Percentiles rank a stretch among this genome's conserved stretches.
Evolutionary conservation across 2,797 vertebrate genomes (phyloP).

Genomic region (Typhlichthys subterraneus): DNA sequence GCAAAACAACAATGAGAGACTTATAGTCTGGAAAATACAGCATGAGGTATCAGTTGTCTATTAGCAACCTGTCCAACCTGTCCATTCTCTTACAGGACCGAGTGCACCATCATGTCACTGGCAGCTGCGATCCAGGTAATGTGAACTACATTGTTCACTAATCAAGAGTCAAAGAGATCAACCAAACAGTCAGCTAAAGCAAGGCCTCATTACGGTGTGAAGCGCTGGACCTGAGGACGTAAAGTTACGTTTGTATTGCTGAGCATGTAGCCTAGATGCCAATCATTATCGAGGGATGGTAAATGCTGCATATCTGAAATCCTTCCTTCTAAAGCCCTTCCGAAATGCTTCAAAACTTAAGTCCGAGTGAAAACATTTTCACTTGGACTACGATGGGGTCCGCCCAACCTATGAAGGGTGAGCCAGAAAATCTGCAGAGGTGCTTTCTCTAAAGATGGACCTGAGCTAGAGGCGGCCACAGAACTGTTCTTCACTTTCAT

Average conservation of each 20-base stretch:
- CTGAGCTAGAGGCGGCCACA: constrained; percentile 23
- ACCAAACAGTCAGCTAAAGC: constrained; percentile 50
- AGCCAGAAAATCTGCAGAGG: constrained; percentile 5
- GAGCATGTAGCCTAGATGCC: constrained; percentile 66
- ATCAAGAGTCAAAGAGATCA: constrained; percentile 39
- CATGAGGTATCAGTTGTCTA: not conserved
- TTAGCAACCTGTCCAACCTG: constrained; percentile 49
- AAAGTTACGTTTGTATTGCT: constrained; percentile 51
- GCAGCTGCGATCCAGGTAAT: constrained; percentile 83
- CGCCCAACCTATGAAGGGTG: constrained; percentile 11
- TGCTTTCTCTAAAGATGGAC: constrained; percentile 42
- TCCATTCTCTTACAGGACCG: constrained; percentile 79
- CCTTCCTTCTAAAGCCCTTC: constrained; percentile 65
- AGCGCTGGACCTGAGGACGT: constrained; percentile 40
- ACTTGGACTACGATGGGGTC: constrained; percentile 5
- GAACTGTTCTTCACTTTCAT: constrained; percentile 16
- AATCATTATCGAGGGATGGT: constrained; percentile 35
- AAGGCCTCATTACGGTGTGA: constrained; percentile 33
- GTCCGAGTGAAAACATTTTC: constrained; percentile 5
- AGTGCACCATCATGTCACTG: constrained; percentile 84
- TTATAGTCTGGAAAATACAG: no score
- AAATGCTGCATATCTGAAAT: constrained; percentile 60
- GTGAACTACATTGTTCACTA: constrained; percentile 61
- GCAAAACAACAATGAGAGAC: no score
- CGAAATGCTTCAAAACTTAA: constrained; percentile 39